phyloP scores from a whole-genome alignment of 2,797 vertebrate species.

The Coranthus polyacanthus region DNA sequence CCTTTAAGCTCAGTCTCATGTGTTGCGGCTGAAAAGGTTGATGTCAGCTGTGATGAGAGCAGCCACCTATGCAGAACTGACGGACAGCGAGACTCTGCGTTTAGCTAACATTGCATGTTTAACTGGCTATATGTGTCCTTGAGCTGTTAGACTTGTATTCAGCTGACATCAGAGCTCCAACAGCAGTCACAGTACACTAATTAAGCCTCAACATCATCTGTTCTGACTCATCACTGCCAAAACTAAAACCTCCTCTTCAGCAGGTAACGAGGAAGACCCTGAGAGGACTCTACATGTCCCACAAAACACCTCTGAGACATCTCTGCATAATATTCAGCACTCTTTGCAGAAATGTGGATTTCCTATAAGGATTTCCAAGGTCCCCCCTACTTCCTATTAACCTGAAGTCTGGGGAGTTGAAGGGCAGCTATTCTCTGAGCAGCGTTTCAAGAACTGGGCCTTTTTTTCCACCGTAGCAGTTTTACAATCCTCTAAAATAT shows the following conservation, averaged over 20 bases:
- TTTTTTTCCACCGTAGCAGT: slow-evolving; percentile 57
- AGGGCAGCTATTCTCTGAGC: slow-evolving; percentile 42
- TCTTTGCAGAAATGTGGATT: slow-evolving; percentile 69
- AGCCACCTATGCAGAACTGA: slow-evolving; percentile 54
- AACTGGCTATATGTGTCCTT: slow-evolving; percentile 64
- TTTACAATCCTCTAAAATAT: slow-evolving; percentile 7
- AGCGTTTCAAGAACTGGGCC: slow-evolving; percentile 27
- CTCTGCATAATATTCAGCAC: slow-evolving; percentile 69
- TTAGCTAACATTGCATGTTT: slow-evolving; percentile 59
- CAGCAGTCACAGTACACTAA: slow-evolving; percentile 52
- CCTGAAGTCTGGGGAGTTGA: slow-evolving; percentile 47
- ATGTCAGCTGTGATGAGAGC: slow-evolving; percentile 44
- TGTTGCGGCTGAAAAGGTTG: slow-evolving; percentile 25
- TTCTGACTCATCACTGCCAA: slow-evolving; percentile 70
- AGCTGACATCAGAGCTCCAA: slow-evolving; percentile 54
- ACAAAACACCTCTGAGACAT: slow-evolving; percentile 35
- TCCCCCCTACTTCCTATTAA: slow-evolving; percentile 41
- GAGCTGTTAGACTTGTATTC: slow-evolving; percentile 50
- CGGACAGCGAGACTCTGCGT: slow-evolving; percentile 2
- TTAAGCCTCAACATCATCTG: slow-evolving; percentile 69
- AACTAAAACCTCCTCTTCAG: slow-evolving; percentile 65
- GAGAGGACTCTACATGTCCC: slow-evolving; percentile 45
- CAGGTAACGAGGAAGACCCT: slow-evolving; percentile 67
- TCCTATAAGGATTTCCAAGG: slow-evolving; percentile 64
- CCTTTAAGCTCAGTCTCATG: background rate